phyloP scores from a whole-genome alignment of 2,797 vertebrate species.

The Glyptemys insculpta region DNA sequence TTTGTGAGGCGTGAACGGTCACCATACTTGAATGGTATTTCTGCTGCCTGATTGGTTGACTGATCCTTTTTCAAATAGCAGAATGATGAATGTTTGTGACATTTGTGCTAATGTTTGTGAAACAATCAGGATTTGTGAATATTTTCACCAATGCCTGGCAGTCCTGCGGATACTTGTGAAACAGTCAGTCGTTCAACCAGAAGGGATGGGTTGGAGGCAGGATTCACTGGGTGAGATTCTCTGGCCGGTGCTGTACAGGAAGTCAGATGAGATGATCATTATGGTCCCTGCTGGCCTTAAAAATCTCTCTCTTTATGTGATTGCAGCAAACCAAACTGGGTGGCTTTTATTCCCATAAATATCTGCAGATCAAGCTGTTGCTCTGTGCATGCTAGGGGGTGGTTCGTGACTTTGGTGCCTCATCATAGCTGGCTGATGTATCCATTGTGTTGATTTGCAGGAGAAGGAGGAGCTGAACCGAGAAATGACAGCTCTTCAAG shows the following conservation, averaged over 20 bases:
- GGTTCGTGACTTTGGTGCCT: neutral
- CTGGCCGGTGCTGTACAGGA: neutral
- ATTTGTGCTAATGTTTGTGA: neutral
- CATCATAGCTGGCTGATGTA: neutral
- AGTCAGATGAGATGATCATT: neutral
- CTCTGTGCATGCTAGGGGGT: neutral
- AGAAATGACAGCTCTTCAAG: slow-evolving; percentile 73
- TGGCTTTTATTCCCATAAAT: neutral
- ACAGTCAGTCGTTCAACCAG: neutral
- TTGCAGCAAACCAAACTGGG: neutral
- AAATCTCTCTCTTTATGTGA: neutral
- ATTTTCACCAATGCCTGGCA: neutral
- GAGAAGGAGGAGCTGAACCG: slow-evolving; percentile 56
- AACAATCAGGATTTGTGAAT: neutral
- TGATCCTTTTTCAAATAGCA: neutral
- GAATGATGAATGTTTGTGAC: neutral
- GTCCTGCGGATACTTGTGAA: neutral
- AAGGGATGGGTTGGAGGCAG: neutral
- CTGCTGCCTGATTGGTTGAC: neutral
- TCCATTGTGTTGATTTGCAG: neutral
- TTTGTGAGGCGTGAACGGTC: neutral
- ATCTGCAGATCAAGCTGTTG: neutral
- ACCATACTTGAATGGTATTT: neutral
- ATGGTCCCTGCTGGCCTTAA: neutral
- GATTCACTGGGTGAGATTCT: neutral